Evolutionary conservation across 2,888 invertebrate genomes (phyloP), one percentile per base, ranked within the genome.

Genomic region (Drosophila robusta): DNA sequence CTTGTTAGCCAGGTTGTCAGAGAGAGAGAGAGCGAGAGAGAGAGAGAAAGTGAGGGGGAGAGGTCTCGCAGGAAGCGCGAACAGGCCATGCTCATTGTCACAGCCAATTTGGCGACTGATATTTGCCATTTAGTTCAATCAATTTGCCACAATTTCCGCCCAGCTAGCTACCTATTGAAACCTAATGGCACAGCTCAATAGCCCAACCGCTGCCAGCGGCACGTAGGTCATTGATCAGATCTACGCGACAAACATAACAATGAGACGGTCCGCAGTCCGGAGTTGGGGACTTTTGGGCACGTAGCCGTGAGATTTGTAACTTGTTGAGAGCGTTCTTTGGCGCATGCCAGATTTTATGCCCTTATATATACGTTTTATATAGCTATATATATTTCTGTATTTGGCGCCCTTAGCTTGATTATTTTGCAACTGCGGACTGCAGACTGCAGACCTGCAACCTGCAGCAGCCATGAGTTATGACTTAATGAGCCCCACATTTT

Each of bases 151-250:
- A 87, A 83, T 89, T 83, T 83, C 83, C 89, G 72, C 58, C 52
- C 69, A 18, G 58, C 32, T 46, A 51, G 44, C 36, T 46, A 39
- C 66, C 81, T 82, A 88, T 88, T 84, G 87, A 89, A 85, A 85
- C 45, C 69, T 85, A 89, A 85, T 89, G 86, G 85, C 50, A 63
- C 71, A 63, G 70, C 80, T 79, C 83, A 82, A 80, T 82, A 71
- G 80, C 50, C 44, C 24, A 46, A 51, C 14, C 42, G 52, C 60
- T 41, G 55, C 60, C 56, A 57, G 68, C 66, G 65, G 71, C 90
- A 89, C 89, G 89, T 90, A 89, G 89, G 87, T 82, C 87, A 90
- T 89, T 90, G 90, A 90, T 90, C 90, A 88, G 89, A 88, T 86
- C 80, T 89, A 90, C 90, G 89, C 89, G 90, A 90, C 90, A 84